These are phyloP conservation scores for Cabera pusaria DNA, from an alignment of 2,888 invertebrate genomes.

Conservation along the genomic window DNA sequence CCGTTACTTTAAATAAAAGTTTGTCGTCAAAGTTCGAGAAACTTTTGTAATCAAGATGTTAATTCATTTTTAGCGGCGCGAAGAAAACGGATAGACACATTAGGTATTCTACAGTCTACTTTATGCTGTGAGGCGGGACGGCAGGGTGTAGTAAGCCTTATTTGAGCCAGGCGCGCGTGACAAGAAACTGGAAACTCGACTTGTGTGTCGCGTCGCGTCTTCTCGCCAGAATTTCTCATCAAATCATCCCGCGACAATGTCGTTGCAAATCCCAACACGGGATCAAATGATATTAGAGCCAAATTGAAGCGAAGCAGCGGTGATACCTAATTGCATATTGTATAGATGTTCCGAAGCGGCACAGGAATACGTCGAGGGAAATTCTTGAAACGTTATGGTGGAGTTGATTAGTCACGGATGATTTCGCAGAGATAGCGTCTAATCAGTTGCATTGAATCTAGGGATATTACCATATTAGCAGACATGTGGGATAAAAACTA, in stretches of 20 bases:
- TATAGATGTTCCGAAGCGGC: conserved; percentile 31
- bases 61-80: conserved; percentile 31
- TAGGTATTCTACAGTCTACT: conserved; percentile 74
- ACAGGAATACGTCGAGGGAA: conserved; percentile 26
- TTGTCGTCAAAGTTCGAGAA: conserved; percentile 26
- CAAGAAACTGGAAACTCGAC: conserved; percentile 75
- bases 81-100: conserved; percentile 50
- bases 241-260: conserved; percentile 78
- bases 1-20: conserved; percentile 28
- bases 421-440: conserved; percentile 13
- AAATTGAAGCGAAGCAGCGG: conserved; percentile 67
- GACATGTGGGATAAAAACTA: too few relatives aligned
- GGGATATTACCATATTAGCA: not conserved
- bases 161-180: conserved; percentile 79
- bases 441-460: conserved; percentile 12
- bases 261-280: conserved; percentile 74
- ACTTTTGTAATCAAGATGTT: conserved; percentile 34
- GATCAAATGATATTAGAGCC: conserved; percentile 76
- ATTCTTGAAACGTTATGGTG: conserved; percentile 23
- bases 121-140: conserved; percentile 61
- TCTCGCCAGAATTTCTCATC: conserved; percentile 75
- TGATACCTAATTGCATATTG: conserved; percentile 54
- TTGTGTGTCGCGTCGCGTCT: conserved; percentile 70
- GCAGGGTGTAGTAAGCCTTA: conserved; percentile 75
- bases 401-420: conserved; percentile 24